phyloP scores from a whole-genome alignment of 1,140 invertebrate genomes.

The Apocrypta bakeri region DNA sequence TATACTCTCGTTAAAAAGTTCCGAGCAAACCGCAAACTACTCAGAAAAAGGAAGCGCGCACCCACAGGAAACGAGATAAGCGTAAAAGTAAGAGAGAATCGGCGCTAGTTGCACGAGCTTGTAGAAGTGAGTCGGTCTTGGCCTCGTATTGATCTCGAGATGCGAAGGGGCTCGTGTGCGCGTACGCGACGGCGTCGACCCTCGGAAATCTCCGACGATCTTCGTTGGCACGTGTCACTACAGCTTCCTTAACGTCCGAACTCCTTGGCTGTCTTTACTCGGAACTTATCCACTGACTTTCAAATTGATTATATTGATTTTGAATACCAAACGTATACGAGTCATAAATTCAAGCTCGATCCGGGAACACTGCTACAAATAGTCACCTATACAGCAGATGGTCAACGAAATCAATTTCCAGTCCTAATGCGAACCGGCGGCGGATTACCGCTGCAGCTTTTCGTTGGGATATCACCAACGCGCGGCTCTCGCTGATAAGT shows the following conservation, averaged over 20 bases:
- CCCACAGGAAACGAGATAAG: not conserved
- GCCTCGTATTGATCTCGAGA: conserved; percentile 38
- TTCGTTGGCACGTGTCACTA: not conserved
- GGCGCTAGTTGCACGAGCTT: not conserved
- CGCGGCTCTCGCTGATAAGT: conserved; percentile 24
- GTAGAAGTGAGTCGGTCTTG: not conserved
- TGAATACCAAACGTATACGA: not conserved
- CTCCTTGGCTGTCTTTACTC: not conserved
- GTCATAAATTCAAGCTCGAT: not conserved
- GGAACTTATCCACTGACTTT: not conserved
- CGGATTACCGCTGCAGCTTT: not conserved
- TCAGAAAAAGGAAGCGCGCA: not conserved
- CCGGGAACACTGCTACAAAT: not conserved
- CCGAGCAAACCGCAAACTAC: not conserved
- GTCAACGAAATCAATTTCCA: not conserved
- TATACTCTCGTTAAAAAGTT: not conserved
- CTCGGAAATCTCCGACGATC: conserved; percentile 29
- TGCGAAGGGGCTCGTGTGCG: conserved; percentile 34
- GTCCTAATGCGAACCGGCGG: not conserved
- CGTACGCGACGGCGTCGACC: not conserved
- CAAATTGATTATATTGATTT: not conserved
- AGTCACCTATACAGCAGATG: not conserved
- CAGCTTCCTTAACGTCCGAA: not conserved
- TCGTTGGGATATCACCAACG: too few species aligned
- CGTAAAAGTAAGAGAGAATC: not conserved